Evolutionary conservation across 2,113 vertebrate genomes (phyloP), one percentile per base, ranked within the genome.

Genomic region (Cynocephalus volans): DNA sequence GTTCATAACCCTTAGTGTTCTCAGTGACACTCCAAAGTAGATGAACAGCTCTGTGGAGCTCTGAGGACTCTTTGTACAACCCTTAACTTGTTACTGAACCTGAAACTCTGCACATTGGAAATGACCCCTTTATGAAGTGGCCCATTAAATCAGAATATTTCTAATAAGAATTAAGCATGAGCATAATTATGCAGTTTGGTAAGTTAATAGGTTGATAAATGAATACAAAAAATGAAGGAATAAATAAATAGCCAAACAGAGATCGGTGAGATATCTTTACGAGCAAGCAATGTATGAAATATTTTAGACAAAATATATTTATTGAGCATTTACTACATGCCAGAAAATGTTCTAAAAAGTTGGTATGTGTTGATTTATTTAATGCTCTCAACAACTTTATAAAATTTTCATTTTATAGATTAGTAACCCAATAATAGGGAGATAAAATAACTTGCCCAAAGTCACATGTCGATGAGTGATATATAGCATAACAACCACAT

Each of bases 281-380:
- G 92, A 79, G 8, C 36, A 73, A 95, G 17, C 4, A 52, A 52
- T 85, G 12, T 62, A 62, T 75, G 48, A 26, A 80, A 48, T 80
- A 89, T 60, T 92, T 36, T 76, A 96, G 56, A 88, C 13, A 93
- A 95, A 86, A 72, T 52, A 58, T 87, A 50, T 72, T 72, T 93
- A 89, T 95, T 82, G 48, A 93, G 65, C 24, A 58, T 41, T 85
- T 89, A 92, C 50, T 92, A 65, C 79, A n/a, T 79, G 21, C 28
- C 52, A 87, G 45, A 82, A 97, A 86, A 93, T 82, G 7, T 64
- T 73, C 19, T 77, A 24, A 75, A 50, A 81, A 52, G 73, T 87
- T 93, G 19, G 4, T 76, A 73, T 72, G 6, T 92, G 10, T 90
- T 87, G 13, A 70, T 96, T 81, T 45, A 70, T 67, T 64, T 90